Evolutionary conservation across 2,113 vertebrate genomes (phyloP), one percentile per base, ranked within the genome.

Genomic region (Leptocoma aspasia): DNA sequence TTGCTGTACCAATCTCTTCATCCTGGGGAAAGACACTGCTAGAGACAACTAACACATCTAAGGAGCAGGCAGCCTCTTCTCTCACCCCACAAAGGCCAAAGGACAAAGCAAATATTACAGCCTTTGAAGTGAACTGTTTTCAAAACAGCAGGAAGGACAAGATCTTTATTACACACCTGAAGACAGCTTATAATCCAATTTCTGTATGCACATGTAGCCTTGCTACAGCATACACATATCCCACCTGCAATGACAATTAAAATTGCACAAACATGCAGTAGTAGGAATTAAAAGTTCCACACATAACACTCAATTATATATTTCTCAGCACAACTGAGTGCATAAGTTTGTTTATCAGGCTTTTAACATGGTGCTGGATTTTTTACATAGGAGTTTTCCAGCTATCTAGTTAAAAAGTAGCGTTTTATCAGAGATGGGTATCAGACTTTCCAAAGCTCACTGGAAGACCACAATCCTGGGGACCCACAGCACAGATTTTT

Each of bases 71-170:
- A 71, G 52, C 15, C 72, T 84, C 78, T 85, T 87, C 78, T 84
- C 76, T 93, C 79, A 89, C 68, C 28, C 54, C 12, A 5, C 39
- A 82, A 91, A 68, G 41, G 61, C 42, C 76, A 83, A 92, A 82
- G 80, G 94, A 71, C 89, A 94, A 83, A 92, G 83, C 52, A 89
- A 93, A 91, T 44, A 84, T 65, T 31, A 41, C 27, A n/a, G 81
- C 53, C 92, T 96, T 95, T 95, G 81, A 95, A 92, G 69, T 7
- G 22, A 95, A 69, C 15, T 68, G 63, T n/a, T 94, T 94, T 79
- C 76, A 78, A 87, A 94, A 44, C 70, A 82, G 65, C 77, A 79
- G 73, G 91, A 82, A 89, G 45, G 44, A 35, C 2, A 82, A 85
- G 69, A 84, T 76, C 81, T 91, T 92, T 87, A 94, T 44, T 82